Conservation (phyloP, 2,888 invertebrate genomes). For the Brenthis hecate region DNA sequence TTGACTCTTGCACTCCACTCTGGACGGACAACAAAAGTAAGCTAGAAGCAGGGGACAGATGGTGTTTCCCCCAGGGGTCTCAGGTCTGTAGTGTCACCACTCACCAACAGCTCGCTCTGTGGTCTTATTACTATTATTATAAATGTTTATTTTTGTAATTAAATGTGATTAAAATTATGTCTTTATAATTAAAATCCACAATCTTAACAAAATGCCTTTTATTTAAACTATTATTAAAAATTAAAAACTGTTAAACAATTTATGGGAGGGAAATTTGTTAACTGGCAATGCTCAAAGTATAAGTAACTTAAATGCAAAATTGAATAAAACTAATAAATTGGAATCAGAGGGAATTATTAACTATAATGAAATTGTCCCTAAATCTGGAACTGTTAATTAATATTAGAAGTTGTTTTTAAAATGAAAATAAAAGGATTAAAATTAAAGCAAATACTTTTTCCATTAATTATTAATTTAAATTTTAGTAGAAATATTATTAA, state of each 20-base stretch:
- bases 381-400: background rate
- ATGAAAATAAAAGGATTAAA: too few species aligned
- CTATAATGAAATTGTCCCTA: background rate
- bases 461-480: background rate
- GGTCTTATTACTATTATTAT: too few species aligned
- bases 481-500: background rate
- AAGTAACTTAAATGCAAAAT: constrained; percentile 1
- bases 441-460: too few species aligned
- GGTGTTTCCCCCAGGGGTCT: too few species aligned
- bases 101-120: too few species aligned
- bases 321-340: background rate
- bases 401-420: too few species aligned
- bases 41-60: too few species aligned
- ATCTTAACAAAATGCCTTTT: constrained; percentile 13
- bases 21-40: too few species aligned
- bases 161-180: too few species aligned
- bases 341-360: background rate
- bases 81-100: too few species aligned
- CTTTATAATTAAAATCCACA: background rate
- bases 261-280: background rate
- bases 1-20: too few species aligned
- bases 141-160: too few species aligned
- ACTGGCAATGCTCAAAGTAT: background rate
- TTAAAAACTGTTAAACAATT: background rate
- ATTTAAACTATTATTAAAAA: constrained; percentile 1